These are phyloP conservation scores for Oreochromis niloticus DNA, from an alignment of 2,113 vertebrate genomes.

Conservation along the genomic window DNA sequence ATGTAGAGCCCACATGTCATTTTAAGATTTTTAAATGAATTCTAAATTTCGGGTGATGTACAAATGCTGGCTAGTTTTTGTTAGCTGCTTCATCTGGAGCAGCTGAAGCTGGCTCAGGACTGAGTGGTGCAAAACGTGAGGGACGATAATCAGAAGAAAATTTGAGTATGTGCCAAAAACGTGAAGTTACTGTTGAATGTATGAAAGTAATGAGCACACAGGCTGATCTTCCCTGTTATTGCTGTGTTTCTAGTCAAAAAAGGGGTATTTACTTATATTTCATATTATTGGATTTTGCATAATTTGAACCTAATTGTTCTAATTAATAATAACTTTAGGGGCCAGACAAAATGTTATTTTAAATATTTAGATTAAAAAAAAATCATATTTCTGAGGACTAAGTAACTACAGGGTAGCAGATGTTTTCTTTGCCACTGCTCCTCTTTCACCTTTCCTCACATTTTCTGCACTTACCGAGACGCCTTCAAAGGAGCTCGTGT, in stretches of 20 bases:
- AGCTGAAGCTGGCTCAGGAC: neutral
- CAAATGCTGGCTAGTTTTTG: neutral
- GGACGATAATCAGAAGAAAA: neutral
- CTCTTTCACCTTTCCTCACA: neutral
- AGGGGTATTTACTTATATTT: neutral
- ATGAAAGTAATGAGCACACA: neutral
- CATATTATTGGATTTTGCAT: fast-evolving
- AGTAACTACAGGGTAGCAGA: neutral
- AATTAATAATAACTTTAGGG: neutral
- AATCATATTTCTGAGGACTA: neutral
- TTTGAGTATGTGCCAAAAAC: neutral
- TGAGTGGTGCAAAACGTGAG: fast-evolving
- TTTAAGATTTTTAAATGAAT: neutral
- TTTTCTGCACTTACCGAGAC: slow-evolving; percentile 82
- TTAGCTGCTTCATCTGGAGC: neutral
- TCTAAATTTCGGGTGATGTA: neutral
- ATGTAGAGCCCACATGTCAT: neutral
- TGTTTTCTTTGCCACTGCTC: neutral
- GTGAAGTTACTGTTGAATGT: neutral
- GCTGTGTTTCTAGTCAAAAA: fast-evolving
- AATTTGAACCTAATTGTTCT: neutral
- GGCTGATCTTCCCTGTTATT: neutral
- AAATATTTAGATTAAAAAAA: fast-evolving
- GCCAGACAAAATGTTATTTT: neutral
- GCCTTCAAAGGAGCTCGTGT: slow-evolving; percentile 92